phyloP scores from a whole-genome alignment of 2,888 invertebrate species.

The Lingula anatina region DNA sequence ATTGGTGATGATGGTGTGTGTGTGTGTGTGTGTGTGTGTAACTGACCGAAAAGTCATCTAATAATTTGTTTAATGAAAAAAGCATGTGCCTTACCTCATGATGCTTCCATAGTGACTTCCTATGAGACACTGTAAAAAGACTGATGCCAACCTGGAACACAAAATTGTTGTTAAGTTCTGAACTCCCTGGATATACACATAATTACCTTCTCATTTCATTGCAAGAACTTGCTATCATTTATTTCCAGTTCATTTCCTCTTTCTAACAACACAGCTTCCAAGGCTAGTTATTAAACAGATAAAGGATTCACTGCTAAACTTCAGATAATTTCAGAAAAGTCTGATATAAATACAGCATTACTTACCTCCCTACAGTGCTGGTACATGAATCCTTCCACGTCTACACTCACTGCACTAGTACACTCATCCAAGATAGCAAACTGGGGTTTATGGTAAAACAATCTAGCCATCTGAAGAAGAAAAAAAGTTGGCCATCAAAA shows the following conservation, averaged over 20 bases:
- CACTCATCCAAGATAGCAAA: conserved; percentile 99
- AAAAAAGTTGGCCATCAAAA: not conserved
- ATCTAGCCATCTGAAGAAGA: conserved; percentile 74
- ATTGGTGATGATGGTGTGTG: too few relatives aligned
- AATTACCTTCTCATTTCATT: too few relatives aligned
- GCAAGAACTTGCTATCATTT: too few relatives aligned
- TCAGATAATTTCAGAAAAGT: too few relatives aligned
- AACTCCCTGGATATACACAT: too few relatives aligned
- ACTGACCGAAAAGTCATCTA: not conserved
- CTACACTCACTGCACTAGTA: conserved; percentile 96
- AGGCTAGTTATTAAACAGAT: too few relatives aligned
- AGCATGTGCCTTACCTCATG: conserved; percentile 83
- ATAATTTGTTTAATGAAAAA: too few relatives aligned
- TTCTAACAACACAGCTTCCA: too few relatives aligned
- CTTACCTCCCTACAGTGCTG: conserved; percentile 74
- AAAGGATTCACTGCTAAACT: too few relatives aligned
- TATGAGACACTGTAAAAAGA: conserved; percentile 93
- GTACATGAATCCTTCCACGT: conserved; percentile 97
- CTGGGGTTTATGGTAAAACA: conserved; percentile 96
- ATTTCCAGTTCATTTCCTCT: too few relatives aligned
- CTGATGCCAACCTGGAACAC: conserved; percentile 67
- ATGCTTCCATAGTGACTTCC: conserved; percentile 94
- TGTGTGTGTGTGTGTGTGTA: conserved; percentile 11
- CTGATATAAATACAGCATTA: too few relatives aligned
- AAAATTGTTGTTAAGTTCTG: too few relatives aligned